Percentiles rank a stretch among this genome's conserved stretches.
phyloP scores from a whole-genome alignment of 2,797 vertebrate species.

The Sebastes baramenuke region DNA sequence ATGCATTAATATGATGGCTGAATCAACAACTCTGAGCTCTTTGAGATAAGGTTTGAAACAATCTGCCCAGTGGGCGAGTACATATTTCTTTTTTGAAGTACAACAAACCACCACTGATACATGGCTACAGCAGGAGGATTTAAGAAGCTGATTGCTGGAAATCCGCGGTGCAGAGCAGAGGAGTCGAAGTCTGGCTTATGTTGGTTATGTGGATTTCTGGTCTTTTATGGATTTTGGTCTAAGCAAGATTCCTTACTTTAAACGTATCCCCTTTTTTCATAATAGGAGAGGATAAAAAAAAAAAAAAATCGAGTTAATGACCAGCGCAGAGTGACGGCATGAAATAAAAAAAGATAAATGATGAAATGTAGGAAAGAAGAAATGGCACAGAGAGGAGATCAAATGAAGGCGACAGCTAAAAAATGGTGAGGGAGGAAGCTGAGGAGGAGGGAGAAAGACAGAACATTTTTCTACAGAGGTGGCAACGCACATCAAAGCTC shows the following conservation, averaged over 20 bases:
- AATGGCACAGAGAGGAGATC: constrained; percentile 22
- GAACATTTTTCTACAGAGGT: constrained; percentile 52
- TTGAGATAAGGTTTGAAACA: constrained; percentile 59
- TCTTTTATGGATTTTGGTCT: constrained; percentile 47
- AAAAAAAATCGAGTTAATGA: constrained; percentile 47
- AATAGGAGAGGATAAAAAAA: background rate
- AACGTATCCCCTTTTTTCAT: constrained; percentile 1
- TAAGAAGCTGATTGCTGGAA: constrained; percentile 59
- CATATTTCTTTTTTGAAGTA: constrained; percentile 41
- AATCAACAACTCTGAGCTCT: constrained; percentile 57
- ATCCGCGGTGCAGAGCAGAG: constrained; percentile 34
- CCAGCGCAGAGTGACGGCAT: constrained; percentile 25
- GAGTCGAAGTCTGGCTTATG: constrained; percentile 26
- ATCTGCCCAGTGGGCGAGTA: constrained; percentile 36
- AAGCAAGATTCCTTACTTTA: constrained; percentile 17
- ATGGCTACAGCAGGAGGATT: constrained; percentile 33
- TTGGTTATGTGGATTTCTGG: constrained; percentile 34
- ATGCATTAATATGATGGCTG: constrained; percentile 43
- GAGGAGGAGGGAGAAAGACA: constrained; percentile 31
- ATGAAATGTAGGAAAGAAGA: constrained; percentile 40
- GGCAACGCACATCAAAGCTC: constrained; percentile 60
- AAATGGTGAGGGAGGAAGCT: constrained; percentile 15
- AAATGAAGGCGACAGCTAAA: constrained; percentile 26
- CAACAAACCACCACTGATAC: constrained; percentile 40
- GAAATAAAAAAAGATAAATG: constrained; percentile 49